Percentiles rank a stretch among this genome's conserved stretches.
These are phyloP conservation scores for Ptilonorhynchus violaceus DNA, from an alignment of 2,113 vertebrate genomes.

Conservation along the genomic window DNA sequence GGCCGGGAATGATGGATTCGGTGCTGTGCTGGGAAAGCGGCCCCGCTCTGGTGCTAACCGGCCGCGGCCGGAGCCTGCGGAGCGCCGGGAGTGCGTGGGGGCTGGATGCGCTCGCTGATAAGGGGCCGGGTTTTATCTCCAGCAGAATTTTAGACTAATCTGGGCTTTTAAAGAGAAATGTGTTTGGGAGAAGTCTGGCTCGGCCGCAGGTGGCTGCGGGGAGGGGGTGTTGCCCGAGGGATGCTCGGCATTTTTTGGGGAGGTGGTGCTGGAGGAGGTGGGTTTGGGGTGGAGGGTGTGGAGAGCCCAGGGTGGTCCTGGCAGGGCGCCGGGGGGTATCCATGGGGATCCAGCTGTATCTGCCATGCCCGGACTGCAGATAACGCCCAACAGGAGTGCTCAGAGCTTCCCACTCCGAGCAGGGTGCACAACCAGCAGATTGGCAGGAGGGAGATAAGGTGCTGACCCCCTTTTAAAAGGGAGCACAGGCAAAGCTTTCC, in stretches of 20 bases:
- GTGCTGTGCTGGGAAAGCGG: neutral
- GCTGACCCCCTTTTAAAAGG: neutral
- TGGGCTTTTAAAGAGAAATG: constrained; percentile 56
- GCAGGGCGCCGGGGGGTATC: constrained; percentile 11
- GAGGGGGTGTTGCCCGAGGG: neutral
- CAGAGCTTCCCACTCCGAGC: neutral
- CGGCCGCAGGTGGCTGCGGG: neutral
- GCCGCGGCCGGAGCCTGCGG: neutral
- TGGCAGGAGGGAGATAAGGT: neutral
- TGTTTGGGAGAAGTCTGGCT: neutral
- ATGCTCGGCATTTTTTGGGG: neutral
- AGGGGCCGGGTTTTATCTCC: neutral
- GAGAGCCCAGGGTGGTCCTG: constrained; percentile 13
- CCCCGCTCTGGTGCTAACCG: neutral
- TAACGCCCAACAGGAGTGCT: neutral
- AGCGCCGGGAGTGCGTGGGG: neutral
- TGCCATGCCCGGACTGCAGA: constrained; percentile 6
- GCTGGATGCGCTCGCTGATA: constrained; percentile 36
- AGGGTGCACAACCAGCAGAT: neutral
- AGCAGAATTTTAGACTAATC: constrained; percentile 15
- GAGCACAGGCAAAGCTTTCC: neutral
- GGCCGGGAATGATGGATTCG: constrained; percentile 19
- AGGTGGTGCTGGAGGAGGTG: neutral
- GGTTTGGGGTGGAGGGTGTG: neutral
- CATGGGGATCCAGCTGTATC: neutral